phyloP scores from a whole-genome alignment of 2,797 vertebrate genomes.

The Gymnothorax reevesii region DNA sequence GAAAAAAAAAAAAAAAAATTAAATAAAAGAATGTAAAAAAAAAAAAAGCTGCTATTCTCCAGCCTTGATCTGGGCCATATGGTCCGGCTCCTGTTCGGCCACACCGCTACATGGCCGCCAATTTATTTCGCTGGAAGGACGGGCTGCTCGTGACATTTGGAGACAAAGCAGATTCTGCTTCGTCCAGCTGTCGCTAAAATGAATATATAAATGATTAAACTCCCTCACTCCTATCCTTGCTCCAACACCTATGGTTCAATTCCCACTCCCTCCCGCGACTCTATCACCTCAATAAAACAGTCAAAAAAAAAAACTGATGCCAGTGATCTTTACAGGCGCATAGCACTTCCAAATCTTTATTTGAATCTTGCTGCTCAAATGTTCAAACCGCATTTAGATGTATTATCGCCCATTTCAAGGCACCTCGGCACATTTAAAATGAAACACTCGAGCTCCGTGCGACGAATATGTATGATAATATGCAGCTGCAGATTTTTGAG shows the following conservation, averaged over 20 bases:
- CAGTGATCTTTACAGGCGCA: constrained; percentile 41
- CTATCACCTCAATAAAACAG: constrained; percentile 9
- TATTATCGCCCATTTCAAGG: not conserved
- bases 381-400: not conserved
- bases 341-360: not conserved
- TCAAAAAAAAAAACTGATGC: constrained; percentile 20
- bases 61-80: constrained; percentile 60
- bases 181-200: constrained; percentile 60
- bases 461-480: not conserved
- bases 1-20: constrained; percentile 58
- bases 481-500: not conserved
- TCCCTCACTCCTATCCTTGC: not conserved
- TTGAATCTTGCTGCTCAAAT: not conserved
- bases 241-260: not conserved
- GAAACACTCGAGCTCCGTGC: not conserved
- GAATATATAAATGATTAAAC: not conserved
- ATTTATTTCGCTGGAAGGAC: constrained; percentile 69
- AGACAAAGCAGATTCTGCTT: constrained; percentile 57
- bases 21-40: constrained; percentile 46
- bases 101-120: constrained; percentile 57
- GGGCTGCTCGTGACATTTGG: constrained; percentile 71
- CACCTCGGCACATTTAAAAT: not conserved
- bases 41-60: constrained; percentile 55
- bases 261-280: too few species aligned
- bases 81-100: constrained; percentile 57